phyloP scores from a whole-genome alignment of 2,888 invertebrate genomes.

The Imbricaverruca yamaguchii region DNA sequence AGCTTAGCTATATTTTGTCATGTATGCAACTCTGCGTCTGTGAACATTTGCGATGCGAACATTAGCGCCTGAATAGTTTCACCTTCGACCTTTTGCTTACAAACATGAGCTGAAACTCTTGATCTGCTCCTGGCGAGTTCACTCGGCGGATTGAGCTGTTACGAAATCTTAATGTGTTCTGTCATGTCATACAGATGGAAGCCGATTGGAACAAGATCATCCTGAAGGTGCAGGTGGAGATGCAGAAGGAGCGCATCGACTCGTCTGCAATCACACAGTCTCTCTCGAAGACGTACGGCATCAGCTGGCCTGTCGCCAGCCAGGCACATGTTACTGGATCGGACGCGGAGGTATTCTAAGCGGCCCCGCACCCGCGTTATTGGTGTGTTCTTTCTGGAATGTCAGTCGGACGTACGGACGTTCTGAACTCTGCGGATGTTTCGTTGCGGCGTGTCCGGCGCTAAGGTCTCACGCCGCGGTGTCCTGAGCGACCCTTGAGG shows the following conservation, averaged over 20 bases:
- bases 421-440: background rate
- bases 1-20: too few relatives aligned
- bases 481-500: too few relatives aligned
- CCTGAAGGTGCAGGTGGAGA: constrained; percentile 45
- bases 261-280: constrained; percentile 23
- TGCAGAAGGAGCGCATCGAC: constrained; percentile 37
- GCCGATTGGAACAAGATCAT: constrained; percentile 47
- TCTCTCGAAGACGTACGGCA: constrained; percentile 10
- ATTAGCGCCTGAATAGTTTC: too few relatives aligned
- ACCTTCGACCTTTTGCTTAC: too few relatives aligned
- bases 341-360: background rate
- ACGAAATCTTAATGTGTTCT: too few relatives aligned
- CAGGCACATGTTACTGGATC: background rate
- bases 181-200: constrained; percentile 39
- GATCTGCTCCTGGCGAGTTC: too few relatives aligned
- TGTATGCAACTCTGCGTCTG: too few relatives aligned
- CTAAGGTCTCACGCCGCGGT: too few relatives aligned
- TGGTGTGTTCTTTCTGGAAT: background rate
- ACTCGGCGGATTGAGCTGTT: too few relatives aligned
- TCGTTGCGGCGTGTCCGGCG: too few relatives aligned
- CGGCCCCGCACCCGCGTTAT: background rate
- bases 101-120: too few relatives aligned
- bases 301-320: background rate
- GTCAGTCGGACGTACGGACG: background rate
- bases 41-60: too few relatives aligned